phyloP scores from a whole-genome alignment of 2,888 invertebrate genomes.

The Metalampra italica region DNA sequence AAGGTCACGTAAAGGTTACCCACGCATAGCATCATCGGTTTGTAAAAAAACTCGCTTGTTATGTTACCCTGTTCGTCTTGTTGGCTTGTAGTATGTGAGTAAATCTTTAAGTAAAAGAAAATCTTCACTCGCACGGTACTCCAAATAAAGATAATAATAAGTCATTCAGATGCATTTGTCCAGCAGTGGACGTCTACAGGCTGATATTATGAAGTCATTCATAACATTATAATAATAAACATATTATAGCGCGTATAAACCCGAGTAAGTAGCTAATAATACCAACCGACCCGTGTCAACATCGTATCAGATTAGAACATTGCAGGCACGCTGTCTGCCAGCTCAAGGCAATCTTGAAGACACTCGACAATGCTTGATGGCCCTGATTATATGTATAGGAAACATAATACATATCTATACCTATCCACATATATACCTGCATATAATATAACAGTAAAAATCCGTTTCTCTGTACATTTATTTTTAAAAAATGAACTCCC shows the following conservation, averaged over 20 bases:
- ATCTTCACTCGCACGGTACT: too few relatives aligned
- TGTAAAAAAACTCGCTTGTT: slow-evolving; percentile 14
- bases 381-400: background rate
- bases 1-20: slow-evolving; percentile 30
- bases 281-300: slow-evolving; percentile 33
- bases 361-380: slow-evolving; percentile 15
- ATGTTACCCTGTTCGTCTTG: slow-evolving; percentile 8
- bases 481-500: too few relatives aligned
- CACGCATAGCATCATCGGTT: slow-evolving; percentile 21
- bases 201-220: too few relatives aligned
- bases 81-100: too few relatives aligned
- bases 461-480: too few relatives aligned
- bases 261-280: background rate
- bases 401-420: background rate
- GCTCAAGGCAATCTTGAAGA: slow-evolving; percentile 36
- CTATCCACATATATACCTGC: too few relatives aligned
- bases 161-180: too few relatives aligned
- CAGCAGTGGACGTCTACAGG: too few relatives aligned
- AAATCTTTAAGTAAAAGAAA: too few relatives aligned
- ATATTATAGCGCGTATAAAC: background rate
- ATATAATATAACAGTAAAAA: too few relatives aligned
- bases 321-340: slow-evolving; percentile 50
- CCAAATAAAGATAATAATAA: too few relatives aligned
- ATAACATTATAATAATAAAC: background rate
- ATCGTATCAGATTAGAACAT: slow-evolving; percentile 8